Evolutionary conservation across 23 tunicate genomes (phyloP), one percentile per base, ranked within the genome.

Genomic region (Halocynthia roretzi): DNA sequence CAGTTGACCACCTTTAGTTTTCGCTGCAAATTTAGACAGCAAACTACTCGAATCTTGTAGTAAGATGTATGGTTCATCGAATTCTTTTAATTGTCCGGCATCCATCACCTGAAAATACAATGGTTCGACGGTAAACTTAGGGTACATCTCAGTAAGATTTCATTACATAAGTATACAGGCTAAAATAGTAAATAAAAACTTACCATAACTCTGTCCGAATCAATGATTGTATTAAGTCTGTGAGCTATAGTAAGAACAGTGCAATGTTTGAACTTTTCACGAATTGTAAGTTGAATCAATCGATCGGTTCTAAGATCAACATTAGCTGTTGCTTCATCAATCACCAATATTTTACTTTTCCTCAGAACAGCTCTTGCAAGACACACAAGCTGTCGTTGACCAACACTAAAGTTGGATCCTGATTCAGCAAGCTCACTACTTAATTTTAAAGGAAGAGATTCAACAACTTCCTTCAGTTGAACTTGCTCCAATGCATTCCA

Each of bases 311-410:
- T 88, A 80, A 31, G 65, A 62, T 92, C 98, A 6, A 92, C 98
- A 72, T 92, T 92, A 8, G 98, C 98, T 9, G 98, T 92, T 19
- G 98, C 98, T 83, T 92, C 98, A 66, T 92, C 98, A 54, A 92
- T 92, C 6, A 87, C 71, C 10, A 92, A 67, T 67, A 92, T 86
- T 61, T 74, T 72, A 51, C 78, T 86, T 61, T 86, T 80, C 23
- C 87, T 61, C 70, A 92, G 62, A 52, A 92, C 70, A 12, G 98
- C 98, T 60, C 98, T 51, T 10, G 98, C 98, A 18, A 92, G 87
- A 72, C 98, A 92, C 20, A 92, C 74, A 75, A 92, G 76, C 61
- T 92, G 98, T n/a, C 98, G 83, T 73, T 92, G 86, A 6, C 98
- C 98, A 17, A 92, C 91, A 53, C 87, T 85, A 76, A 92, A 75